Evolutionary conservation across 2,113 vertebrate genomes (phyloP), one percentile per base, ranked within the genome.

Genomic region (Corythoichthys intestinalis): DNA sequence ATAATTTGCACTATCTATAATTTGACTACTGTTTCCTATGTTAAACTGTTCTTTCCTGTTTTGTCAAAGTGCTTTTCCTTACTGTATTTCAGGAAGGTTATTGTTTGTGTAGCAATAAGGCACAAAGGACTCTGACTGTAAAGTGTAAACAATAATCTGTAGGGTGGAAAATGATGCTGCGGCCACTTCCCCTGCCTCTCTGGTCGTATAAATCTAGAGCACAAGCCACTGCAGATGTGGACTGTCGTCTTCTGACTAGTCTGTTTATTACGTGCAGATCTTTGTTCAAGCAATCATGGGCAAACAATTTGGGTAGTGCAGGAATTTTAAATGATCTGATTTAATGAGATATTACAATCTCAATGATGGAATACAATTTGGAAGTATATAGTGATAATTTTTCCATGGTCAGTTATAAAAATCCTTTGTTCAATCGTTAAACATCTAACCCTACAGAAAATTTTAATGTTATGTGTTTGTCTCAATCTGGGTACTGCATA

Each of bases 191-290:
- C 39, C 50, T 38, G 35, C 54, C 69, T 72, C 58, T 64, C 38
- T 15, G 59, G 66, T 74, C 74, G 17, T 78, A 62, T 79, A 85
- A 86, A 86, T 86, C 84, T 79, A 59, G 75, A 80, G 72, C 82
- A 87, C 73, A 73, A 87, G 82, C 81, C 78, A 85, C 82, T 90
- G 84, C 84, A 75, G 86, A 69, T 82, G 72, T 76, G 67, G 50
- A 58, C 73, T 80, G 60, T 82, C 78, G 75, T 84, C 72, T 65
- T 8, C 38, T 44, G 60, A 69, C 56, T 79, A 84, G 78, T 74
- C 83, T 75, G 86, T 76, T 84, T 82, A 86, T 71, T 89, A 83
- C 80, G 81, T 78, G 72, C 65, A 52, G 71, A 76, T 58, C 63
- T 70, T 70, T 70, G 67, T 20, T n/a, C 7, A 20, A 53, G 50